Evolutionary conservation across 2,113 vertebrate species (phyloP).

Genomic region (Polypterus bichir): DNA sequence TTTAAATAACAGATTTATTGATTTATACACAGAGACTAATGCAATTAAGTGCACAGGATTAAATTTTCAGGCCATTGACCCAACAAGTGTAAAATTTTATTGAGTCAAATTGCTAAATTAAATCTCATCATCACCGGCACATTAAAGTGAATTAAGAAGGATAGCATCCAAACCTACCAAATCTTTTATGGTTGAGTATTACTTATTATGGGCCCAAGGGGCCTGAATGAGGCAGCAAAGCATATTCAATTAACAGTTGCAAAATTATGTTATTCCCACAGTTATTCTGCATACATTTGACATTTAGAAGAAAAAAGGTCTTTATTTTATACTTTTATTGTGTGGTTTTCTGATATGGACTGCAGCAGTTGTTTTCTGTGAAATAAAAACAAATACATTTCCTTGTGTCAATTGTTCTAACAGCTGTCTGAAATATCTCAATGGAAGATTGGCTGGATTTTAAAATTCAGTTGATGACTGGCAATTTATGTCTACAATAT

Average conservation of each 20-base stretch:
- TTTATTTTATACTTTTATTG: too few relatives aligned
- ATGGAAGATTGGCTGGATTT: too few relatives aligned
- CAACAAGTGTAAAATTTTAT: slow-evolving; percentile 70
- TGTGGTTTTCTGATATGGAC: too few relatives aligned
- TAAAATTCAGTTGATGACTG: too few relatives aligned
- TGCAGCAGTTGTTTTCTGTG: too few relatives aligned
- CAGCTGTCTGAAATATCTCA: too few relatives aligned
- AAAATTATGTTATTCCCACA: too few relatives aligned
- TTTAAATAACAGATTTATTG: slow-evolving; percentile 54
- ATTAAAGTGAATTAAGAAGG: slow-evolving; percentile 60
- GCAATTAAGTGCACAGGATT: slow-evolving; percentile 82
- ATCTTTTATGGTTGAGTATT: slow-evolving; percentile 33
- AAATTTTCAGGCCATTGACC: slow-evolving; percentile 75
- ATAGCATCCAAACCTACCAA: slow-evolving; percentile 33
- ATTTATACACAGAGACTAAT: slow-evolving; percentile 63
- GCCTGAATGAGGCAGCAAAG: background rate
- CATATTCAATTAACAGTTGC: slow-evolving; percentile 4
- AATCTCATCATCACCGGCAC: slow-evolving; percentile 58
- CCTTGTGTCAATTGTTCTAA: too few relatives aligned
- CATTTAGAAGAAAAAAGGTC: too few relatives aligned
- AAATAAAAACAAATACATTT: too few relatives aligned
- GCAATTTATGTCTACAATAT: too few relatives aligned
- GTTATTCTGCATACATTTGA: too few relatives aligned
- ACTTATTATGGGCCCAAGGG: background rate
- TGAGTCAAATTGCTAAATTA: slow-evolving; percentile 75